Percentiles rank a stretch among this genome's conserved stretches.
Evolutionary conservation across 2,797 vertebrate genomes (phyloP).

Genomic region (Masticophis lateralis): DNA sequence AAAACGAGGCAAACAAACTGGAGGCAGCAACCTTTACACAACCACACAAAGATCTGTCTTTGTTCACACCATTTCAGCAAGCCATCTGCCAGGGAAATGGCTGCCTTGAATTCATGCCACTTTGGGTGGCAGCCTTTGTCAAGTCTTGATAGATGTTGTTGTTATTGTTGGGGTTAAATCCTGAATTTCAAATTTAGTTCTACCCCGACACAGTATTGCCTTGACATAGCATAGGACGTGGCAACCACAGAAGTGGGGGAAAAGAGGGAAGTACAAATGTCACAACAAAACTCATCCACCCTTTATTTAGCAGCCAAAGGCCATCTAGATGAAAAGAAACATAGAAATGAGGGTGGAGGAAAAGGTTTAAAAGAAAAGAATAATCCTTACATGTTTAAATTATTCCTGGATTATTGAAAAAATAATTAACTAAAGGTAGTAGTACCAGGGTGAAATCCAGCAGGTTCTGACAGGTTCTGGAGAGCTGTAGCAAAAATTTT

Average conservation of each 20-base stretch:
- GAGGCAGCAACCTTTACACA: slow-evolving; percentile 51
- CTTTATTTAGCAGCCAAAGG: background rate
- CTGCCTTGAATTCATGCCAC: slow-evolving; percentile 32
- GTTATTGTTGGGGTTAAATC: background rate
- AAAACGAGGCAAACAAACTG: slow-evolving; percentile 6
- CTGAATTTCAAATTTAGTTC: background rate
- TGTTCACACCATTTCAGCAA: slow-evolving; percentile 54
- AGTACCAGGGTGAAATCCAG: background rate
- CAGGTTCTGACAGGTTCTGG: no score
- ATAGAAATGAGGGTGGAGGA: background rate
- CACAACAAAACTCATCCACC: background rate
- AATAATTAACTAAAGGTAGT: background rate
- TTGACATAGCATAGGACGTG: background rate
- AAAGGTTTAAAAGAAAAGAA: background rate
- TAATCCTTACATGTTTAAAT: background rate
- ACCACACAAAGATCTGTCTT: slow-evolving; percentile 57
- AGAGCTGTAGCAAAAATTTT: no score
- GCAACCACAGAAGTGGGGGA: background rate
- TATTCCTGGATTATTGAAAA: background rate
- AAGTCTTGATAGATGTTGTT: background rate
- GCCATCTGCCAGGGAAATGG: slow-evolving; percentile 64
- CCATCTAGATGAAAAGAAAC: background rate
- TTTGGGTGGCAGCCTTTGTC: background rate
- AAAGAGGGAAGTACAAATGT: background rate
- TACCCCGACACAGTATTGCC: background rate